Evolutionary conservation across 2,888 invertebrate genomes (phyloP).

Genomic region (Rhingia rostrata): DNA sequence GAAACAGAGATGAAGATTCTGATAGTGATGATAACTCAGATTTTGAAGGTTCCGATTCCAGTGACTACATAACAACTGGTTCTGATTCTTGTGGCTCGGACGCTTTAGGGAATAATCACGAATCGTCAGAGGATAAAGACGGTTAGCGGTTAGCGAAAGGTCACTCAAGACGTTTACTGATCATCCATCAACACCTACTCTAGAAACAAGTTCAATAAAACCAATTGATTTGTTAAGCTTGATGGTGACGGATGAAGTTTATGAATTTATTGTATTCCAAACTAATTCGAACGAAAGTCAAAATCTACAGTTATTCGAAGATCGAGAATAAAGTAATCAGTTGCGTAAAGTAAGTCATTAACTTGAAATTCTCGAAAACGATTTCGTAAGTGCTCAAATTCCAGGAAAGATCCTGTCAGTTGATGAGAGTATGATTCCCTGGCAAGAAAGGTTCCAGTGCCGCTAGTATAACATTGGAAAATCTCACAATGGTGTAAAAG

Average conservation of each 20-base stretch:
- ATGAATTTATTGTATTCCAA: conserved; percentile 35
- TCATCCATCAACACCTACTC: conserved; percentile 5
- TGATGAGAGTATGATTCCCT: no score
- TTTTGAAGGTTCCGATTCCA: conserved; percentile 31
- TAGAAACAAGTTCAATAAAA: conserved; percentile 26
- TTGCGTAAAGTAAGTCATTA: conserved; percentile 21
- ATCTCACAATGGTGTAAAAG: conserved; percentile 49
- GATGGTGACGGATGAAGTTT: conserved; percentile 41
- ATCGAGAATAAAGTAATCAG: conserved; percentile 14
- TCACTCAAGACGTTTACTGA: conserved; percentile 9
- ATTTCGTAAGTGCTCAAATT: conserved; percentile 25
- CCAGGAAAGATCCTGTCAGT: conserved; percentile 42
- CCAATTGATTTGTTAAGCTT: conserved; percentile 40
- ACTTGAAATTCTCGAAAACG: conserved; percentile 42
- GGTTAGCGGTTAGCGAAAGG: conserved; percentile 10
- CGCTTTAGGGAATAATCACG: conserved; percentile 26
- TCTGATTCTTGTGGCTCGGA: conserved; percentile 24
- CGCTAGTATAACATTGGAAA: conserved; percentile 43
- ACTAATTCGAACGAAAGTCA: conserved; percentile 19
- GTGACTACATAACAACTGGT: conserved; percentile 26
- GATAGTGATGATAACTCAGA: conserved; percentile 10
- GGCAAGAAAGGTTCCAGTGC: conserved; percentile 39
- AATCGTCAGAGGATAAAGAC: conserved; percentile 22
- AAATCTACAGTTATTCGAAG: conserved; percentile 18
- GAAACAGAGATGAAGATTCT: no score